Evolutionary conservation across 2,797 vertebrate species (phyloP), one percentile per base, ranked within the genome.

Genomic region (Gastrophryne carolinensis): DNA sequence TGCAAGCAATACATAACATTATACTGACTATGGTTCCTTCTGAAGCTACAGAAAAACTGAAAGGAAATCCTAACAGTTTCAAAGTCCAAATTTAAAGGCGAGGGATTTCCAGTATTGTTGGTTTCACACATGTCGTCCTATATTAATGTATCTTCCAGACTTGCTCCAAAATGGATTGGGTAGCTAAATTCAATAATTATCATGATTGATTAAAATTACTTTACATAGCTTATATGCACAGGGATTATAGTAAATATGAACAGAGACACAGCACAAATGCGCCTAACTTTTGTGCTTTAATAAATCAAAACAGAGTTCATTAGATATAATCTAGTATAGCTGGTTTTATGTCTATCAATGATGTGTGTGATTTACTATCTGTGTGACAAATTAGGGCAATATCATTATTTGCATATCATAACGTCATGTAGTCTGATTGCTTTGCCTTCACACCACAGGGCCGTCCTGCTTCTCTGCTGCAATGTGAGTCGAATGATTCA

Each of bases 401-500:
- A 65, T 57, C 5, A 35, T 72, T 72, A 72, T 65, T 66, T 78
- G 61, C 61, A 72, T 66, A 58, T 52, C 13, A 78, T 78, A 58
- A 72, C 44, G 68, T 72, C 75, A 72, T 65, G 68, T 10, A 17
- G 68, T 78, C 61, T 57, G 39, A 65, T 41, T 52, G 39, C 52
- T 30, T 61, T 72, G 50, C 61, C 61, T 60, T 65, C 58, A 65
- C 67, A 23, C 53, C 32, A 66, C n/a, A 65, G 53, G 61, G 68
- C 61, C 60, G 52, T 66, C 63, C 52, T 78, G 52, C 34, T 78
- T 58, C 52, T 54, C 19, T 50, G 61, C 41, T 60, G 19, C 62
- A 24, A 23, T 66, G 54, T 72, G 72, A 60, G 61, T 60, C 17
- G n/a, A n/a, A 72, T 78, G 75, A 78, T 78, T 78, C 75, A 78